Percentiles rank a stretch among this genome's conserved stretches.
These are phyloP conservation scores for Penaeus monodon DNA, from an alignment of 2,888 invertebrate genomes.

Conservation along the genomic window DNA sequence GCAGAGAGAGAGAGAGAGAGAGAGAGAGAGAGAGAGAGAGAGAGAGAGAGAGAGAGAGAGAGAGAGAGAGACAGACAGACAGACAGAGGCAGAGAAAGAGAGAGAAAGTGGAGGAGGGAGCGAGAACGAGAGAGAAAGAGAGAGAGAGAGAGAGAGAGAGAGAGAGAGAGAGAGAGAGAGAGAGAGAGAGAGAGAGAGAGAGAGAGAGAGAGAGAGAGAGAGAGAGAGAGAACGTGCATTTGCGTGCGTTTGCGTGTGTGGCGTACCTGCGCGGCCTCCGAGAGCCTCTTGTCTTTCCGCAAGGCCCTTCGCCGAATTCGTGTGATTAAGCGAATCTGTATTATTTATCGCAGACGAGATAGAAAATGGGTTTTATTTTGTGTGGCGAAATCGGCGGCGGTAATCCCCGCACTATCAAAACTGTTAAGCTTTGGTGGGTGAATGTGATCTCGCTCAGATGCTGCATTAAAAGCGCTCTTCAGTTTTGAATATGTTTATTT, in stretches of 20 bases:
- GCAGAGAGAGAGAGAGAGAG: too few species aligned
- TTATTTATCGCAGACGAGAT: too few species aligned
- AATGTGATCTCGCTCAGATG: background rate
- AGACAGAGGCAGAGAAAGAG: background rate
- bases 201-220: background rate
- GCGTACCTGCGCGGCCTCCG: too few species aligned
- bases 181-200: background rate
- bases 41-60: background rate
- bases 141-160: too few species aligned
- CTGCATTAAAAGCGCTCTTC: conserved; percentile 2
- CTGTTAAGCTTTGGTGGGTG: too few species aligned
- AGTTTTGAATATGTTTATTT: background rate
- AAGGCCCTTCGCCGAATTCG: too few species aligned
- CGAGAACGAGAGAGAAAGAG: background rate
- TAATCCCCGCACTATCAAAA: background rate
- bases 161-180: background rate
- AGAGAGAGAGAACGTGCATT: background rate
- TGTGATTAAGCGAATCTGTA: too few species aligned
- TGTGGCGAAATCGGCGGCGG: too few species aligned
- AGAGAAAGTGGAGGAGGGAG: background rate
- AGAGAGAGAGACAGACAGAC: background rate
- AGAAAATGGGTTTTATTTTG: too few species aligned
- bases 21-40: background rate
- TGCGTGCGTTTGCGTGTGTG: too few species aligned
- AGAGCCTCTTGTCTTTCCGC: too few species aligned